phyloP scores from a whole-genome alignment of 1,140 invertebrate species.

The Diorhabda sublineata region DNA sequence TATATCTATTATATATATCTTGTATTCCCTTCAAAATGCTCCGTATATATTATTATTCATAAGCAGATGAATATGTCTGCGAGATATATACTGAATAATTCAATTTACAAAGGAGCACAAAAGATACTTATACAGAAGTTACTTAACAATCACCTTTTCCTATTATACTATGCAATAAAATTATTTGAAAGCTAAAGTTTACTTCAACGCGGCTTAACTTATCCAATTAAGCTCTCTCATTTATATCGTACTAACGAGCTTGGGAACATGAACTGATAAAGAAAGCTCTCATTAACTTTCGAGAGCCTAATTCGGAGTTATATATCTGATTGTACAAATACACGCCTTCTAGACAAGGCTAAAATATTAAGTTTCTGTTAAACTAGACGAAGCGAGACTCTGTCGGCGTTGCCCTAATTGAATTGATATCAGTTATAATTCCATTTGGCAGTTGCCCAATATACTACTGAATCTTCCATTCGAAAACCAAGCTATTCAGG shows the following conservation, averaged over 20 bases:
- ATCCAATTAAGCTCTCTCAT: constrained; percentile 34
- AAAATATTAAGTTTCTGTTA: constrained; percentile 7
- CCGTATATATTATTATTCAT: too few species aligned
- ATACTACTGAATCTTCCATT: constrained; percentile 1
- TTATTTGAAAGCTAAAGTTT: constrained; percentile 33
- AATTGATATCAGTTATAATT: constrained; percentile 22
- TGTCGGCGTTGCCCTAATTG: constrained; percentile 16
- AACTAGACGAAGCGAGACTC: constrained; percentile 11
- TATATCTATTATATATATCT: too few species aligned
- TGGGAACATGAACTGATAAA: constrained; percentile 39
- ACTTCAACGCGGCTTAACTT: constrained; percentile 35
- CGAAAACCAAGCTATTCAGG: background rate
- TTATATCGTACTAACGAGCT: constrained; percentile 38
- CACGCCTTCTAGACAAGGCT: constrained; percentile 23
- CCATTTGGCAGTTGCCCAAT: constrained; percentile 21
- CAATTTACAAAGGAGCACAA: too few species aligned
- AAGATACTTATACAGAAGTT: too few species aligned
- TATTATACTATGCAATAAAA: constrained; percentile 5
- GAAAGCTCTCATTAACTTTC: constrained; percentile 39
- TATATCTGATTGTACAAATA: constrained; percentile 29
- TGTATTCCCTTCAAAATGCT: too few species aligned
- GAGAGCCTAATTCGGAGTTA: constrained; percentile 35
- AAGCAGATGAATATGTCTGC: too few species aligned
- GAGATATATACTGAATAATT: too few species aligned
- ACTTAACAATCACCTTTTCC: background rate